A percentile compares a stretch with the other conserved stretches of the same genome.
phyloP scores from a whole-genome alignment of 2,797 vertebrate genomes.

The Spinus pinus region DNA sequence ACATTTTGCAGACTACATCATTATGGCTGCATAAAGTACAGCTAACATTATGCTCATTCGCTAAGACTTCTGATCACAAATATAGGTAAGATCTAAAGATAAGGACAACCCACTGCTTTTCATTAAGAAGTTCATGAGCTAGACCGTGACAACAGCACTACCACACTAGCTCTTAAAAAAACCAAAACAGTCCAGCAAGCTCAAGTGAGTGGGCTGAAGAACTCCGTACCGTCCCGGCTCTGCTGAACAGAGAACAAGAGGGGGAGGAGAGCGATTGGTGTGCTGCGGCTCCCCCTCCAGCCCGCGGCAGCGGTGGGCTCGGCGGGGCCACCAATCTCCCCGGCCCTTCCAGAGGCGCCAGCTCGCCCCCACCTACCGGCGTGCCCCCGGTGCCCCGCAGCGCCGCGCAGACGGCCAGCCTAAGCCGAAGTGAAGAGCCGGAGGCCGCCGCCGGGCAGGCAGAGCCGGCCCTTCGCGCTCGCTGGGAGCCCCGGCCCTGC shows the following conservation, averaged over 20 bases:
- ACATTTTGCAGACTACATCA: not conserved
- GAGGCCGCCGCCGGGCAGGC: no score
- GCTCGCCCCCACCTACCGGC: accelerated
- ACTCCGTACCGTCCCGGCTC: not conserved
- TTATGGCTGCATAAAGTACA: not conserved
- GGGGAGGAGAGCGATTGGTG: accelerated
- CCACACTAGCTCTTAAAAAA: not conserved
- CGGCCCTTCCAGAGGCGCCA: not conserved
- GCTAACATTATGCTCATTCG: not conserved
- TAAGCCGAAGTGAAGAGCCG: not conserved
- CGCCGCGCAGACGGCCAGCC: not conserved
- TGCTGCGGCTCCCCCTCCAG: not conserved
- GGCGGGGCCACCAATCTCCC: not conserved
- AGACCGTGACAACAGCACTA: not conserved
- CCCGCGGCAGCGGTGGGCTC: not conserved
- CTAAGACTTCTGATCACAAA: not conserved
- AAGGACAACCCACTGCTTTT: not conserved
- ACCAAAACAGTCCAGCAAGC: no score
- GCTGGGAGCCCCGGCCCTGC: not conserved
- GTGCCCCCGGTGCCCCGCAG: not conserved
- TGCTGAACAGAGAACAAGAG: no score
- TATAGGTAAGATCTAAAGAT: not conserved
- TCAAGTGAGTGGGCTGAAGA: not conserved
- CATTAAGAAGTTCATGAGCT: not conserved
- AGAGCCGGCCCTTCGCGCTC: not conserved